Evolutionary conservation across 2,797 vertebrate genomes (phyloP).

Genomic region (Rhynchonycteris naso): DNA sequence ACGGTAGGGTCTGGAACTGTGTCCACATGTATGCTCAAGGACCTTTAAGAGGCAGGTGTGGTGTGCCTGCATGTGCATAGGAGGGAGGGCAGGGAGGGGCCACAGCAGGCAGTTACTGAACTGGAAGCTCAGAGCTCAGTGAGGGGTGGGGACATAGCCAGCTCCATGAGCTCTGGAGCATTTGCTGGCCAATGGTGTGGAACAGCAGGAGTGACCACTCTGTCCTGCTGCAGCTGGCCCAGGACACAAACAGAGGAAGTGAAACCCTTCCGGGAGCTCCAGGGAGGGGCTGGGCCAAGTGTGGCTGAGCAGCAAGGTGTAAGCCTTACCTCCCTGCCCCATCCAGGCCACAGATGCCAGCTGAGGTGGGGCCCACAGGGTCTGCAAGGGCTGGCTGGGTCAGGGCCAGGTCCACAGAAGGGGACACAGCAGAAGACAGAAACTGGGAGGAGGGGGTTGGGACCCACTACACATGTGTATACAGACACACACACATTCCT

Average conservation of each 20-base stretch:
- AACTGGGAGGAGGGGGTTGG: background rate
- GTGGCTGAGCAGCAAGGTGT: background rate
- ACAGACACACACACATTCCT: background rate
- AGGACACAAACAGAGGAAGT: background rate
- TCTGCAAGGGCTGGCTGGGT: background rate
- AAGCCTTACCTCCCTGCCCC: background rate
- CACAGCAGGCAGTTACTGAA: background rate
- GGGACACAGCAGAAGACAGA: background rate
- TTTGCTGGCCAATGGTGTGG: too few relatives aligned
- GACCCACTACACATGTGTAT: too few relatives aligned
- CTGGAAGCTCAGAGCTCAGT: background rate
- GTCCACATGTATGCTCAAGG: background rate
- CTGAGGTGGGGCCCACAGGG: background rate
- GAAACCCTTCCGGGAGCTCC: background rate
- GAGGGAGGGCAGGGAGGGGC: too few relatives aligned
- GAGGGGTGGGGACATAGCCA: too few relatives aligned
- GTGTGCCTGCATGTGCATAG: background rate
- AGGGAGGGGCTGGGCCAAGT: background rate
- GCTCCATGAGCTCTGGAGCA: rapidly evolving
- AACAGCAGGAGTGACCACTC: background rate
- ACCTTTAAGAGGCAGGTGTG: background rate
- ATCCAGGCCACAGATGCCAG: background rate
- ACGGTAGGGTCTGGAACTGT: background rate
- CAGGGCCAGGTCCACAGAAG: background rate
- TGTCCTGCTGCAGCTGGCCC: background rate